Base-by-base conservation (phyloP, 2,113 vertebrate genomes). In the Phalacrocorax aristotelis region DNA sequence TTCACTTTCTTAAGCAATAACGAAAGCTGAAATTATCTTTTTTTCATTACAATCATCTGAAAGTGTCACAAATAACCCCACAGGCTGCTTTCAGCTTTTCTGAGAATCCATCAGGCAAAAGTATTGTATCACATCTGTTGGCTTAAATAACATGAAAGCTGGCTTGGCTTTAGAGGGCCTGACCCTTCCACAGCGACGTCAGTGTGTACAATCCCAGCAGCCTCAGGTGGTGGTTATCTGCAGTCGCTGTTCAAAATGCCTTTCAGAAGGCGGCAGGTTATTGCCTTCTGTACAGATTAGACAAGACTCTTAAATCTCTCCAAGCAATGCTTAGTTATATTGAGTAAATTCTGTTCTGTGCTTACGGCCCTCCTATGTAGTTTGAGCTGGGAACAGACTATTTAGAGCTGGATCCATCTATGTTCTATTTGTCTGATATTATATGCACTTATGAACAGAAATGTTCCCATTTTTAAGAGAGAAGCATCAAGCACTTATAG, bases 211-310 rank as follows among this genome's bases (percentile, higher is more conserved):
- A 18, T 49, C 44, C 21, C 29, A 48, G 62, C 54, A n/a, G 15
- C 13, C 32, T 62, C 40, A 70, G 15, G 36, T 10, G 14, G 26
- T 22, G 26, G 20, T 25, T 34, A 17, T 30, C 17, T 13, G 26
- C 6, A 17, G 9, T 5, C 3, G 1, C n/a, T 84, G 11, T 15
- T 70, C 16, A 32, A n/a, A 55, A 48, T 1, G 0, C 27, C 21
- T 34, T 60, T 76, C 36, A 57, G 49, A 36, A 69, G 6, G 40
- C 7, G 14, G 29, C 26, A 65, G 54, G 17, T 42, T 61, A 55
- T 36, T 49, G 26, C 5, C 14, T 87, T 42, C 26, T 30, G 13
- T 32, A 46, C 40, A 55, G 36, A 26, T 13, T 49, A 30, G 20
- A 36, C 19, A 62, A 65, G 26, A 32, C 26, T 54, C 38, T 83